Conservation (phyloP, 2,797 vertebrate species). For the Phrynocephalus forsythii region DNA sequence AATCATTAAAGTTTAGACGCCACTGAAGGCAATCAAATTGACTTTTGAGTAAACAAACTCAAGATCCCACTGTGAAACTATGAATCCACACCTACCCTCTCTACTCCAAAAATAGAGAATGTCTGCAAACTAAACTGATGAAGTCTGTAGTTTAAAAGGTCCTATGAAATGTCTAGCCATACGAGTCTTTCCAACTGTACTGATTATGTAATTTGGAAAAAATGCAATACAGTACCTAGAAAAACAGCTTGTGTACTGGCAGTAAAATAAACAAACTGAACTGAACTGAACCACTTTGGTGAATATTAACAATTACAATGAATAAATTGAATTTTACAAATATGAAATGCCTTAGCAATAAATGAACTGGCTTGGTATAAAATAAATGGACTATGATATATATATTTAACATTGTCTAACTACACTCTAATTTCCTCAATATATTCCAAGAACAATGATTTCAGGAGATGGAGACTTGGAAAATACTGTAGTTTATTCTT, state of each 20-base stretch:
- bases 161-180: background rate
- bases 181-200: background rate
- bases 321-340: background rate
- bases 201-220: background rate
- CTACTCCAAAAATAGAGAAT: background rate
- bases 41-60: background rate
- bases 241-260: background rate
- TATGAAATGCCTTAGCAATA: background rate
- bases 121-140: background rate
- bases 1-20: background rate
- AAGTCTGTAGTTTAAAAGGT: background rate
- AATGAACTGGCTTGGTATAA: background rate
- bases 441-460: background rate
- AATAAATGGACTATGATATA: too few species aligned
- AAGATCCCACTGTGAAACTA: background rate
- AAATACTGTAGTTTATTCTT: background rate
- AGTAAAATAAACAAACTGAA: constrained; percentile 8
- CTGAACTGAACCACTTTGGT: background rate
- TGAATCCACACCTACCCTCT: background rate
- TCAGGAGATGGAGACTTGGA: background rate
- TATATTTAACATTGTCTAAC: too few species aligned
- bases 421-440: too few species aligned
- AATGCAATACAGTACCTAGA: background rate
- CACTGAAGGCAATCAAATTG: background rate
- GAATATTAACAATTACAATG: background rate